A percentile compares a stretch with the other conserved stretches of the same genome.
Conservation (phyloP, 2,797 vertebrate species). For the Hafferia zeledoni region DNA sequence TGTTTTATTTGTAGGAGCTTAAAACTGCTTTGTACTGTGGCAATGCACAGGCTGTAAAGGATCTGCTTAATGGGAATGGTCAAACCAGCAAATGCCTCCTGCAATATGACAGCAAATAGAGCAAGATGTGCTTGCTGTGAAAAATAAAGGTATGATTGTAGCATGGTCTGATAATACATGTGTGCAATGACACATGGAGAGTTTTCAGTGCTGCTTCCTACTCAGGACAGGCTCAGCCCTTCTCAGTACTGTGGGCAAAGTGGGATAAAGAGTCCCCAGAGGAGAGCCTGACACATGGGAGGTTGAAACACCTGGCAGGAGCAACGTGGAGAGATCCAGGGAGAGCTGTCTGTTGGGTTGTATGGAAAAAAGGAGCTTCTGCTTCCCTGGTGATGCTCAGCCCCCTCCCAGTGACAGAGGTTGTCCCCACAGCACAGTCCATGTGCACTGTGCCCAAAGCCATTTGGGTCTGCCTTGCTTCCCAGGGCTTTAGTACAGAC, state of each 20-base stretch:
- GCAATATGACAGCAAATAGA: neutral
- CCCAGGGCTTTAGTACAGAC: rapidly evolving
- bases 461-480: neutral
- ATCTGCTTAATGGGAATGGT: neutral
- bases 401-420: rapidly evolving
- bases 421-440: neutral
- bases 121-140: neutral
- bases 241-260: rapidly evolving
- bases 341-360: neutral
- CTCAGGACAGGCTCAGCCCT: neutral
- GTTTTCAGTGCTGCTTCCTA: neutral
- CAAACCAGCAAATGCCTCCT: neutral
- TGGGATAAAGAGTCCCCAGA: neutral
- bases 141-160: neutral
- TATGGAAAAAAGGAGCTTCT: neutral
- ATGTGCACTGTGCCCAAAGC: neutral
- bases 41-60: neutral
- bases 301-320: neutral
- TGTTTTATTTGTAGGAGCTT: constrained; percentile 50
- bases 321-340: rapidly evolving
- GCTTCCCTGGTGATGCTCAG: neutral
- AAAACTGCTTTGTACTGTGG: neutral
- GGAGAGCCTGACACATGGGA: neutral
- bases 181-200: neutral
- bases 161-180: neutral